Evolutionary conservation across 2,113 vertebrate genomes (phyloP).

Genomic region (Epinephelus lanceolatus): DNA sequence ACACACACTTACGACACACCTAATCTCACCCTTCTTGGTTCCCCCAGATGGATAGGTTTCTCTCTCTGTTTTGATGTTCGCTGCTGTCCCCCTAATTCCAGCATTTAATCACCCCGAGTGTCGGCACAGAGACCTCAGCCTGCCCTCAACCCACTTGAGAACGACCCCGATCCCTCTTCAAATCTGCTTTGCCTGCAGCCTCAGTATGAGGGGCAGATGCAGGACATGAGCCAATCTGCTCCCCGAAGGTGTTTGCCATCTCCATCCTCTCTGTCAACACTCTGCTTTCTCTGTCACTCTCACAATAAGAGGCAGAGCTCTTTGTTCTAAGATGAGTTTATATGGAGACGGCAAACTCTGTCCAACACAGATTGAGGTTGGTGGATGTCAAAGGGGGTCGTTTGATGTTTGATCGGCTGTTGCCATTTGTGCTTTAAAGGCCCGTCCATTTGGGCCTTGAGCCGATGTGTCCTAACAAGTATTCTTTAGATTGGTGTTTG

Average conservation of each 20-base stretch:
- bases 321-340: slow-evolving; percentile 77
- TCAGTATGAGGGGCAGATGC: slow-evolving; percentile 80
- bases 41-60: slow-evolving; percentile 76
- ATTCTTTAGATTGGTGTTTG: slow-evolving; percentile 63
- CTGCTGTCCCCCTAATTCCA: slow-evolving; percentile 74
- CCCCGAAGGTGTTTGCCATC: slow-evolving; percentile 75
- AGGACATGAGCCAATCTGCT: slow-evolving; percentile 77
- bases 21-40: slow-evolving; percentile 73
- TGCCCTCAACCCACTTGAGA: slow-evolving; percentile 81
- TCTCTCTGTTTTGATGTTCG: slow-evolving; percentile 73
- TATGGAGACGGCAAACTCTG: slow-evolving; percentile 66
- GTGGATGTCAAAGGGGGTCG: slow-evolving; percentile 58
- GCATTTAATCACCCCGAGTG: slow-evolving; percentile 80
- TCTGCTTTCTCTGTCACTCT: slow-evolving; percentile 67
- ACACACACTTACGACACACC: slow-evolving; percentile 27
- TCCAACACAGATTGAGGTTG: slow-evolving; percentile 58
- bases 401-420: slow-evolving; percentile 75
- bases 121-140: slow-evolving; percentile 66
- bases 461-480: slow-evolving; percentile 45
- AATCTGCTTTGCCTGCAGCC: slow-evolving; percentile 66
- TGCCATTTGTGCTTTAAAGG: slow-evolving; percentile 65
- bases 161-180: slow-evolving; percentile 70
- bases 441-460: slow-evolving; percentile 47
- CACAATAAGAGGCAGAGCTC: slow-evolving; percentile 69
- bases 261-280: slow-evolving; percentile 83